Evolutionary conservation across 2,888 invertebrate species (phyloP), one percentile per base, ranked within the genome.

Genomic region (Timandra comae): DNA sequence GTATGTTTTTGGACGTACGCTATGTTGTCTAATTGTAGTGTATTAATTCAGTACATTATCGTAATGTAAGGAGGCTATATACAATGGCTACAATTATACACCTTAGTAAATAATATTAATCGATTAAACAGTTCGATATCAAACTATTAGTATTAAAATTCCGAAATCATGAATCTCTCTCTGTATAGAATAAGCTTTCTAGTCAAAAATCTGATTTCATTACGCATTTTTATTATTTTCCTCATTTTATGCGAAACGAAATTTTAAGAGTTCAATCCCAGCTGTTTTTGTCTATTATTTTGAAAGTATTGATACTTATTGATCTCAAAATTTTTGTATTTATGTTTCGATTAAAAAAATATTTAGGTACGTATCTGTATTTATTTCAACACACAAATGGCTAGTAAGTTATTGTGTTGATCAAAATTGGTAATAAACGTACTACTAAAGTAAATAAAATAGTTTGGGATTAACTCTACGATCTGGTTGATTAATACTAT

Each of bases 101-200:
- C 48, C 39, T 27, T 75, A 74, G 73, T 60, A 52, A n/a, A 60
- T 73, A 69, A 59, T 50, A 56, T 63, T 76, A 71, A 68, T 70
- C 72, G 59, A 48, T 47, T 62, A n/a, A 56, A 60, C 64, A 58
- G 56, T 63, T 62, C 55, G 56, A 56, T 49, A 64, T 56, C 50
- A 63, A 65, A 71, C 58, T 61, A 58, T 65, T 66, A 82, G 82
- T 82, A 82, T 81, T 79, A 79, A 63, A 60, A 66, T 72, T 67
- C 65, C 67, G 69, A 74, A 79, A 70, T 24, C 3, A 22, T 22
- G 82, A 81, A 82, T 82, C 84, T 81, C 81, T 78, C 72, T 80
- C 76, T 82, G 79, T 81, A 79, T 82, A 79, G 73, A 72, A 69
- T 75, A 80, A 81, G 73, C 64, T 70, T 74, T 85, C 85, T 85